Percentiles rank a stretch among this genome's conserved stretches.
Conservation (phyloP, 2,888 invertebrate genomes). For the Uropetala carovei region DNA sequence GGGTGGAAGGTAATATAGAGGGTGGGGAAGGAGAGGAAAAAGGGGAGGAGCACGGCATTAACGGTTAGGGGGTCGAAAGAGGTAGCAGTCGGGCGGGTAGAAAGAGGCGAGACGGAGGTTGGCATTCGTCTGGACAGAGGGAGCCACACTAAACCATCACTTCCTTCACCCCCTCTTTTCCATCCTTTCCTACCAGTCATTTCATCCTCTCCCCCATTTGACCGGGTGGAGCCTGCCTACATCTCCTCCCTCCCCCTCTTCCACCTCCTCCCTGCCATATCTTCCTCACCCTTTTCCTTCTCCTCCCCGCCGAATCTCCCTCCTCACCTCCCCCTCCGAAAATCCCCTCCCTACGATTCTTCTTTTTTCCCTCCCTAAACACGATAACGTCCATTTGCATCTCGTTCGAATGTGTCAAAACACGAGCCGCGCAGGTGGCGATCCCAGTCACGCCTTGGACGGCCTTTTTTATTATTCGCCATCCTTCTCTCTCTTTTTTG, state of each 20-base stretch:
- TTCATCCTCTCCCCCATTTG: too few relatives aligned
- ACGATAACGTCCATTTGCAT: conserved; percentile 47
- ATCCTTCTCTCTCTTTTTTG: not conserved
- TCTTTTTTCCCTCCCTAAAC: conserved; percentile 11
- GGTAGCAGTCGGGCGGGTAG: too few relatives aligned
- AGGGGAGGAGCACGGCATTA: too few relatives aligned
- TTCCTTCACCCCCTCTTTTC: too few relatives aligned
- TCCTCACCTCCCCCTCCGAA: not conserved
- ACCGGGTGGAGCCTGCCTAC: too few relatives aligned
- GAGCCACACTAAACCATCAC: too few relatives aligned
- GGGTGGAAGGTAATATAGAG: not conserved
- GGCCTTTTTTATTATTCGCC: not conserved
- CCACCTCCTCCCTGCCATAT: not conserved
- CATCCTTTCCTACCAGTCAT: too few relatives aligned
- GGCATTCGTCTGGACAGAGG: too few relatives aligned
- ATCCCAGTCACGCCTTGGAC: conserved; percentile 30
- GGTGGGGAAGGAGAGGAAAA: not conserved
- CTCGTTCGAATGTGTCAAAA: conserved; percentile 52
- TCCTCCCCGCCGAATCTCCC: not conserved
- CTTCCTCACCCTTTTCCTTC: not conserved
- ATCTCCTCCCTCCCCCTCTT: not conserved
- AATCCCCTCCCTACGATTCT: not conserved
- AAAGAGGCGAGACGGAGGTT: too few relatives aligned
- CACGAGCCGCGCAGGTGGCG: conserved; percentile 41
- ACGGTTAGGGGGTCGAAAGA: too few relatives aligned